These are phyloP conservation scores for Thecocarcelia acutangulata DNA, from an alignment of 2,888 invertebrate genomes.

Conservation along the genomic window DNA sequence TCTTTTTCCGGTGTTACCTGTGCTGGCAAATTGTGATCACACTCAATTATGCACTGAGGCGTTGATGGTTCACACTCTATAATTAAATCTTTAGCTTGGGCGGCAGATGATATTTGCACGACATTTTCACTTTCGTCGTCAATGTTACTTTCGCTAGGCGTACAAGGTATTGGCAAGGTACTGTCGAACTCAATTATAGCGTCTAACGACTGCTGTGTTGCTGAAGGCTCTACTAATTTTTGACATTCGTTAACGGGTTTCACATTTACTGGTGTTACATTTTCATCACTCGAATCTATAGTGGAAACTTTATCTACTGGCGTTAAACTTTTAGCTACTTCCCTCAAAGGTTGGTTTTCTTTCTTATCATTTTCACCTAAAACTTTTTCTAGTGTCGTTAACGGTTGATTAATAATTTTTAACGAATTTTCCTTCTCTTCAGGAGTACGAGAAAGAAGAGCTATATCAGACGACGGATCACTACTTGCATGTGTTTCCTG, in stretches of 20 bases:
- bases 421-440: not conserved
- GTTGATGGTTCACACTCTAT: conserved; percentile 50
- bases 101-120: conserved; percentile 12
- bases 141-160: conserved; percentile 6
- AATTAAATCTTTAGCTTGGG: conserved; percentile 42
- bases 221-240: conserved; percentile 3
- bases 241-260: not conserved
- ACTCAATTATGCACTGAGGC: conserved; percentile 48
- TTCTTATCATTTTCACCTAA: not conserved
- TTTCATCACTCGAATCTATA: not conserved
- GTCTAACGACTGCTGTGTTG: not conserved
- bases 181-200: conserved; percentile 4
- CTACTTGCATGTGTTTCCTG: conserved; percentile 8
- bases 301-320: not conserved
- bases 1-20: conserved; percentile 48
- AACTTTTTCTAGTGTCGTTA: not conserved
- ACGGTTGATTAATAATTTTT: not conserved
- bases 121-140: conserved; percentile 19
- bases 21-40: conserved; percentile 29
- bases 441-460: not conserved
- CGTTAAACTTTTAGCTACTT: not conserved
- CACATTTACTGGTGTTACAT: not conserved
- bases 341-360: not conserved
- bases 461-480: not conserved
- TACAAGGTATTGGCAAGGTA: not conserved